Evolutionary conservation across 2,888 invertebrate genomes (phyloP).

Genomic region (Plebejus argus): DNA sequence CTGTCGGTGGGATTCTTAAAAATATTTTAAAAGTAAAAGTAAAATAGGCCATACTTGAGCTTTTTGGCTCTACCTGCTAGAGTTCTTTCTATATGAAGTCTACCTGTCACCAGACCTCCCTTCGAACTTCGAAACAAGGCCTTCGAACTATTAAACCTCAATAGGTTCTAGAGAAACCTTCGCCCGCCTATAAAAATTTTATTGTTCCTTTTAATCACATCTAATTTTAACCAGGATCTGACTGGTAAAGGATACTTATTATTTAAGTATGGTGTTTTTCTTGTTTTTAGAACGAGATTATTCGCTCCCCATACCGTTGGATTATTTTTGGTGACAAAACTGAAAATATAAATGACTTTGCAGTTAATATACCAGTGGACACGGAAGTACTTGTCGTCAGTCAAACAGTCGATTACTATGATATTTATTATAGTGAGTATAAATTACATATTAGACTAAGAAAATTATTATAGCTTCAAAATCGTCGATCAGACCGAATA

Average conservation of each 20-base stretch:
- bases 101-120: not conserved
- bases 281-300: conserved; percentile 2
- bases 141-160: not conserved
- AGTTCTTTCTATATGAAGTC: not conserved
- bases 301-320: conserved; percentile 79
- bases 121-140: not conserved
- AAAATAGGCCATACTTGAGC: too few relatives aligned
- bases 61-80: not conserved
- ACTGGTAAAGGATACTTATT: not conserved
- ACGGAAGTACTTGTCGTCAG: conserved; percentile 56
- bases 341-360: conserved; percentile 42
- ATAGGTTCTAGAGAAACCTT: not conserved
- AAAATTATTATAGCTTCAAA: too few relatives aligned
- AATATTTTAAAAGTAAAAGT: too few relatives aligned
- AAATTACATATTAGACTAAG: not conserved
- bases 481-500: too few relatives aligned
- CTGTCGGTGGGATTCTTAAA: not conserved
- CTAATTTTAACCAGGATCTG: conserved; percentile 1
- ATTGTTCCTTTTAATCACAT: not conserved
- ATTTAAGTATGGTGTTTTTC: not conserved
- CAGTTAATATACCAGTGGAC: conserved; percentile 58
- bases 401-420: conserved; percentile 44
- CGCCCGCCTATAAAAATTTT: not conserved
- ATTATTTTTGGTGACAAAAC: conserved; percentile 51
- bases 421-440: conserved; percentile 57